phyloP scores from a whole-genome alignment of 2,888 invertebrate genomes.

The Himalopsyche anomala region DNA sequence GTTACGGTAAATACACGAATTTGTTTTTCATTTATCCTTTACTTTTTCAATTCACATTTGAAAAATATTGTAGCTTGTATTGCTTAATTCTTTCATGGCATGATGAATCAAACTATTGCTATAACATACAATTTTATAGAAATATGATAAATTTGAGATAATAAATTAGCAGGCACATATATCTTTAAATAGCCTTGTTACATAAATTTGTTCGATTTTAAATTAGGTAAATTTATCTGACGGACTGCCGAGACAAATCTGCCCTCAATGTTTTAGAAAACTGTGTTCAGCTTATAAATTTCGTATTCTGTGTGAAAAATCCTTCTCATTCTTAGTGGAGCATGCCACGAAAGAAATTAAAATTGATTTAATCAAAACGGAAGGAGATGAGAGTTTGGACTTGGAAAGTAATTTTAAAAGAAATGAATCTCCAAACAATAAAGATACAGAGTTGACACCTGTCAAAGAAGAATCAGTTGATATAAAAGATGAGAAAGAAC shows the following conservation, averaged over 20 bases:
- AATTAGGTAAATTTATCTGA: constrained; percentile 57
- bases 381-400: constrained; percentile 1
- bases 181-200: background rate
- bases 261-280: constrained; percentile 61
- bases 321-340: constrained; percentile 53
- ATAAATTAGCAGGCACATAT: background rate
- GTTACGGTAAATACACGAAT: constrained; percentile 52
- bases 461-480: background rate
- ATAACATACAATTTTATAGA: no score
- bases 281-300: constrained; percentile 64
- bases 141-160: no score
- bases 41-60: background rate
- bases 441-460: background rate
- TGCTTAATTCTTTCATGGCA: background rate
- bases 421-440: constrained; percentile 5
- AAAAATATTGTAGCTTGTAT: background rate
- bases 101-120: background rate
- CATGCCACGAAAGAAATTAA: constrained; percentile 43
- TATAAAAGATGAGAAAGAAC: constrained; percentile 25
- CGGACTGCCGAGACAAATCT: constrained; percentile 60
- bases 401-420: constrained; percentile 1
- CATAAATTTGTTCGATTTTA: constrained; percentile 15
- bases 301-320: constrained; percentile 58
- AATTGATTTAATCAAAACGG: constrained; percentile 4
- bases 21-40: background rate